Percentiles rank a stretch among this genome's conserved stretches.
Evolutionary conservation across 2,113 vertebrate species (phyloP).

Genomic region (Butorides virescens): DNA sequence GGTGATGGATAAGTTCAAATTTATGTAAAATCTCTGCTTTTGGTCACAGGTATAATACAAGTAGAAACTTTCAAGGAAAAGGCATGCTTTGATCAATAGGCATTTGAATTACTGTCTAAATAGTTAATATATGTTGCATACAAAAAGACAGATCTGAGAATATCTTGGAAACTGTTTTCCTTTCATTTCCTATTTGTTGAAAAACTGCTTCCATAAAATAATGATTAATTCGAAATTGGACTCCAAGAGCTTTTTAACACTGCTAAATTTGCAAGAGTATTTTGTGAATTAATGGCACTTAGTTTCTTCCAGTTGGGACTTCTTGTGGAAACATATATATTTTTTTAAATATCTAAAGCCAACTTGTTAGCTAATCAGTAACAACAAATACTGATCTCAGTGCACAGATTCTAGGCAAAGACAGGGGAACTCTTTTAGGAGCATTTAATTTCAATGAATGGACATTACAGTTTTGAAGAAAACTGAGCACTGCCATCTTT

Average conservation of each 20-base stretch:
- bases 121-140: background rate
- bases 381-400: background rate
- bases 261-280: background rate
- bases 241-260: background rate
- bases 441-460: background rate
- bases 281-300: conserved; percentile 1
- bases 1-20: background rate
- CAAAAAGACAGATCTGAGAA: background rate
- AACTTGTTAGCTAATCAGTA: background rate
- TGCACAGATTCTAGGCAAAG: background rate
- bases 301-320: background rate
- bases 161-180: background rate
- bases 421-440: background rate
- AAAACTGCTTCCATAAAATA: background rate
- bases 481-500: conserved; percentile 65
- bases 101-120: background rate
- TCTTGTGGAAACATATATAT: background rate
- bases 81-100: background rate
- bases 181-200: background rate
- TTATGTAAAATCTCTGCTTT: background rate
- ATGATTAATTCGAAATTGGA: background rate
- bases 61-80: background rate
- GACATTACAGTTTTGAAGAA: background rate
- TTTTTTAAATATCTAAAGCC: background rate
- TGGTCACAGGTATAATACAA: background rate